Evolutionary conservation across 1,140 invertebrate species (phyloP), one percentile per base, ranked within the genome.

Genomic region (Drosophila arawakana): DNA sequence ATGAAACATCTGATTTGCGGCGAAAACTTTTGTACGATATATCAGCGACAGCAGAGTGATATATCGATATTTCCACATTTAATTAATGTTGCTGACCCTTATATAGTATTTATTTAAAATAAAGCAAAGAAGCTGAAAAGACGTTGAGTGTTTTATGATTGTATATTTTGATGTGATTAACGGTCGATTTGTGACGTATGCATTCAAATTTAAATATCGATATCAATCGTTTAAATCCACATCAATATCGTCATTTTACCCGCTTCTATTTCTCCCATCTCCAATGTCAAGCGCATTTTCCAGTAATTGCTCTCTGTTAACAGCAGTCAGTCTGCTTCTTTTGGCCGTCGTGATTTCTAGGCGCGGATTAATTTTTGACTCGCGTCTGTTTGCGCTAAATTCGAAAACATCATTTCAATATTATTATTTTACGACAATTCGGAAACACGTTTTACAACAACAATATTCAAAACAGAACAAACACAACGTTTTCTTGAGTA

Each of bases 311-410:
- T 35, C 9, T 25, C 62, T 68, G 63, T 69, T 68, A 68, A 69
- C 57, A 73, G 35, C 55, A 58, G 60, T 65, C 69, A 73, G 71
- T 74, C 72, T 74, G 72, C 58, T 74, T 43, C 50, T 62, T 62
- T 70, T 74, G 72, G 72, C 72, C 72, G 72, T 74, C 72, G 72
- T 74, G 72, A 74, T 70, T 70, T 70, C 43, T 74, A 62, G 58
- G 72, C 72, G 72, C 72, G 72, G 66, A 70, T 62, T 37, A 71
- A 63, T 52, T 70, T 58, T 21, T 58, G 69, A 35, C 13, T 63
- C 18, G n/a, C 9, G 21, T 55, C 49, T 30, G 41, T 69, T 69
- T 75, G 73, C 73, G 73, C 73, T 65, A 49, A 65, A 61, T 76
- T 76, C 61, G 61, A 76, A 76, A 66, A 59, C 57, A 72, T 54